phyloP scores from a whole-genome alignment of 64 coral and sea anemone species.

The Stylophora pistillata region DNA sequence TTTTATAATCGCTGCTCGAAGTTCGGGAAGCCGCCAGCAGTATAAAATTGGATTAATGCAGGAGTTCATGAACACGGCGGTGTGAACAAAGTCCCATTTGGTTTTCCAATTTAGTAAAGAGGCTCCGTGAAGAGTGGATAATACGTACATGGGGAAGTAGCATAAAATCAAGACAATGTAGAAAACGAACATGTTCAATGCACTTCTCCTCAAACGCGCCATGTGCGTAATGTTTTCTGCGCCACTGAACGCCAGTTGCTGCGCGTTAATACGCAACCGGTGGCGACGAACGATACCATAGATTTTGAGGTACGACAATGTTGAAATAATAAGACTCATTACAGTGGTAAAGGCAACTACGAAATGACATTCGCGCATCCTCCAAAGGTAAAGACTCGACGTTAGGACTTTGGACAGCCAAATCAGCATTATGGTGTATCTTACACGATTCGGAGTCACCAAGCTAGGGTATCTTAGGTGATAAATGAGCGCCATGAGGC shows the following conservation, averaged over 20 bases:
- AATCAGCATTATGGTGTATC: background rate
- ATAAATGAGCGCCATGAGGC: background rate
- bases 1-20: background rate
- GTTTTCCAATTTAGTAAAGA: background rate
- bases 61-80: background rate
- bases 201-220: background rate
- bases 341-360: background rate
- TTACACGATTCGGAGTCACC: background rate
- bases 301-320: background rate
- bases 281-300: background rate
- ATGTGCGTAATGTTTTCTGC: background rate
- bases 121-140: background rate
- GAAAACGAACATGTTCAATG: conserved; percentile 1
- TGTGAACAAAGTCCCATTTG: background rate
- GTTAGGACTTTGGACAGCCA: background rate
- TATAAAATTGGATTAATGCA: conserved; percentile 1
- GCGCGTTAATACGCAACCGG: background rate
- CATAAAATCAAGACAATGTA: background rate
- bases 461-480: background rate
- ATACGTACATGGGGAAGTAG: background rate
- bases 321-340: background rate
- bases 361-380: background rate
- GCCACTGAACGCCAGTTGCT: background rate
- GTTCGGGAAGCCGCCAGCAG: background rate
- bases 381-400: background rate